Conservation (phyloP, 2,888 invertebrate genomes). For the Protodeltote pygarga region DNA sequence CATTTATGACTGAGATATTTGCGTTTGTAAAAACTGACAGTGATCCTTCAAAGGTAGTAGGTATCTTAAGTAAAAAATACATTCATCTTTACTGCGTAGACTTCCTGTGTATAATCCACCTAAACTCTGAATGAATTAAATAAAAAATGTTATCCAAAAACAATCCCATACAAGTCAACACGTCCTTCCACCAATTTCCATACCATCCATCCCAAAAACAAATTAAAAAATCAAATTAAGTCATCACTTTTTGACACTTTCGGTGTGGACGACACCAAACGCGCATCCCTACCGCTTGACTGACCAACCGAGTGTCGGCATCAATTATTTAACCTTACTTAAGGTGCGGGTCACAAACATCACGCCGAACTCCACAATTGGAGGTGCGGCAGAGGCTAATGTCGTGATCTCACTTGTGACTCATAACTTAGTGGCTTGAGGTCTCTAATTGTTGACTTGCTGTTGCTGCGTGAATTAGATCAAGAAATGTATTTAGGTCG, state of each 20-base stretch:
- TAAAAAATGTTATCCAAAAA: too few relatives aligned
- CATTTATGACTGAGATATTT: too few relatives aligned
- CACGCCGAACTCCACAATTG: slow-evolving; percentile 56
- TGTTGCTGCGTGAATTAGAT: not conserved
- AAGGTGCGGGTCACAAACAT: slow-evolving; percentile 84
- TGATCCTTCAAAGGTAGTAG: too few relatives aligned
- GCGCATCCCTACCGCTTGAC: slow-evolving; percentile 53
- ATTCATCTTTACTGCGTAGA: too few relatives aligned
- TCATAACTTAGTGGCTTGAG: slow-evolving; percentile 24
- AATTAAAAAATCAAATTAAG: slow-evolving; percentile 16
- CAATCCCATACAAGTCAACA: too few relatives aligned
- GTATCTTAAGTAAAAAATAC: too few relatives aligned
- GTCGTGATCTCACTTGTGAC: slow-evolving; percentile 47
- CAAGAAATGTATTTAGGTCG: too few relatives aligned
- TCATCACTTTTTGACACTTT: slow-evolving; percentile 26
- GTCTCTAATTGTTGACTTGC: not conserved
- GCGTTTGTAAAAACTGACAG: too few relatives aligned
- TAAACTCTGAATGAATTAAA: too few relatives aligned
- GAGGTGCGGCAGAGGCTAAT: slow-evolving; percentile 47
- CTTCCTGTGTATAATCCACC: too few relatives aligned
- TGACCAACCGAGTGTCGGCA: slow-evolving; percentile 56
- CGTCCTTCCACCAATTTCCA: too few relatives aligned
- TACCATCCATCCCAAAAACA: too few relatives aligned
- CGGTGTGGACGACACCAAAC: slow-evolving; percentile 3
- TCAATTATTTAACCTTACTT: slow-evolving; percentile 85